phyloP scores from a whole-genome alignment of 2,113 vertebrate genomes.

The Rhodinocichla rosea region DNA sequence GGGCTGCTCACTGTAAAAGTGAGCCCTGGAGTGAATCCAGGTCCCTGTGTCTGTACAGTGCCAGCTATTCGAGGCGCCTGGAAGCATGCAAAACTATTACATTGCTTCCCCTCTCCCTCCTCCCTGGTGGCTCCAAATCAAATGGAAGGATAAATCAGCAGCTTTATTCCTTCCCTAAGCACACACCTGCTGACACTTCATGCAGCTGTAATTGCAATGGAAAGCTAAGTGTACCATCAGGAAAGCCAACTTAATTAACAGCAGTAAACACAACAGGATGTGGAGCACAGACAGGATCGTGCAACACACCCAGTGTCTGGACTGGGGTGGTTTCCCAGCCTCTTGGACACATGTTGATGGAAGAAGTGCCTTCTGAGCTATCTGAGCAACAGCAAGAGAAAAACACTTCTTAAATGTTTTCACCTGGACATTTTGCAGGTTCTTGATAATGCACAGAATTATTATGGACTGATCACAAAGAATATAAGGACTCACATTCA shows the following conservation, averaged over 20 bases:
- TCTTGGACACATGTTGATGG: neutral
- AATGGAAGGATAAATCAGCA: slow-evolving; percentile 5
- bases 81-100: neutral
- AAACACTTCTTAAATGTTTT: neutral
- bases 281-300: neutral
- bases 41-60: neutral
- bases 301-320: neutral
- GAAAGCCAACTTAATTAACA: slow-evolving; percentile 44
- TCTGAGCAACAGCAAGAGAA: neutral
- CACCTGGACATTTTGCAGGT: neutral
- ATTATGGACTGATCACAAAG: neutral
- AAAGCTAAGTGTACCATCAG: neutral
- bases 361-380: neutral
- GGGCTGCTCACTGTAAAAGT: neutral
- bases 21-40: neutral
- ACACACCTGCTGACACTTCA: slow-evolving; percentile 44
- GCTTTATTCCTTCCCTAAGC: neutral
- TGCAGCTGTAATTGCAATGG: slow-evolving; percentile 3
- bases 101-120: neutral
- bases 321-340: neutral
- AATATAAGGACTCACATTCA: neutral
- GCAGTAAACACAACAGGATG: slow-evolving; percentile 15
- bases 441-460: neutral
- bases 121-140: neutral
- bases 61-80: neutral